Percentiles rank a stretch among this genome's conserved stretches.
Conservation (phyloP, 2,888 invertebrate species). For the Xestia ashworthii region DNA sequence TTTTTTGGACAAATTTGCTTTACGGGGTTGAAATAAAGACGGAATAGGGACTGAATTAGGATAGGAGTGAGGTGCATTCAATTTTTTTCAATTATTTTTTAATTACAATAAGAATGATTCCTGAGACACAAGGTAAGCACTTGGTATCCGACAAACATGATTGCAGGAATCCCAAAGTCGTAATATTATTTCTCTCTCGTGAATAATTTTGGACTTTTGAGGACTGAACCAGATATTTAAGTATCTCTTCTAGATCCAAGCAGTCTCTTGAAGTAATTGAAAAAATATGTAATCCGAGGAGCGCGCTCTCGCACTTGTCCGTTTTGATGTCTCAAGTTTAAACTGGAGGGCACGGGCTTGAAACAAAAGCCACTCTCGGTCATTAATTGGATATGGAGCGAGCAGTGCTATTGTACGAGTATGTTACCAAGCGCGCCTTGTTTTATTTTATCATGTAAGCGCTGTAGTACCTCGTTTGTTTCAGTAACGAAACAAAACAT, state of each 20-base stretch:
- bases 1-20: no score
- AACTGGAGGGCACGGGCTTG: background rate
- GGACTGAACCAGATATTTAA: background rate
- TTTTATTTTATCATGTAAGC: constrained; percentile 2
- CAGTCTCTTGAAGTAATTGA: constrained; percentile 5
- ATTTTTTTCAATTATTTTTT: no score
- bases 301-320: background rate
- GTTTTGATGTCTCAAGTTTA: background rate
- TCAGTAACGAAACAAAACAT: background rate
- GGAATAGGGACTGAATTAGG: no score
- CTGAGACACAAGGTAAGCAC: background rate
- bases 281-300: constrained; percentile 3
- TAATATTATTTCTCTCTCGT: background rate
- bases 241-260: constrained; percentile 9
- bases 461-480: constrained; percentile 1
- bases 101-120: background rate
- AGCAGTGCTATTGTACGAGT: background rate
- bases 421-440: background rate
- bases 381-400: background rate
- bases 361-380: background rate
- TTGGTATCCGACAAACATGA: background rate
- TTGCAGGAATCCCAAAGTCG: constrained; percentile 3
- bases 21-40: no score
- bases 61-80: no score
- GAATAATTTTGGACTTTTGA: constrained; percentile 8